Evolutionary conservation across 2,113 vertebrate species (phyloP).

Genomic region (Coreoperca whiteheadi): DNA sequence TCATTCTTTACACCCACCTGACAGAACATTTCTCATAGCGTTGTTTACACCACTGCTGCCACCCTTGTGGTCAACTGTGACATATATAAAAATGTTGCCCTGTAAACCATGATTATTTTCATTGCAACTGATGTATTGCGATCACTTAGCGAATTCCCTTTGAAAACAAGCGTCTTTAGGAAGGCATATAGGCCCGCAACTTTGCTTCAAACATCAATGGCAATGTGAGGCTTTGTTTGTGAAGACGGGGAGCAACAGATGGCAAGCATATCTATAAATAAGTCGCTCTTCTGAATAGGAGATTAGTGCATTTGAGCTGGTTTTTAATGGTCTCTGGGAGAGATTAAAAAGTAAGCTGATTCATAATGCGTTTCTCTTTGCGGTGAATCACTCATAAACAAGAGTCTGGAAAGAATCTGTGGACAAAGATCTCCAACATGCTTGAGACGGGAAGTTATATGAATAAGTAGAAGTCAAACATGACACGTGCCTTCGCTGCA

Average conservation of each 20-base stretch:
- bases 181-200: constrained; percentile 22
- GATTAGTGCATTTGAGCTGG: constrained; percentile 84
- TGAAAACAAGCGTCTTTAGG: constrained; percentile 2
- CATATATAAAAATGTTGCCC: constrained; percentile 47
- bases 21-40: constrained; percentile 64
- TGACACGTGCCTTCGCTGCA: background rate
- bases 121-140: constrained; percentile 49
- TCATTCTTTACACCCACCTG: constrained; percentile 53
- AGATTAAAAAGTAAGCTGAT: constrained; percentile 85
- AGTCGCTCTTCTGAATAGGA: constrained; percentile 78
- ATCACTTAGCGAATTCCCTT: constrained; percentile 43
- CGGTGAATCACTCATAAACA: constrained; percentile 70
- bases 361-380: constrained; percentile 77
- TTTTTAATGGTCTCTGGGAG: constrained; percentile 81
- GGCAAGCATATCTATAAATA: constrained; percentile 86
- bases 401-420: constrained; percentile 49
- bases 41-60: constrained; percentile 45
- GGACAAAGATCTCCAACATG: constrained; percentile 8
- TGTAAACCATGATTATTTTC: constrained; percentile 60
- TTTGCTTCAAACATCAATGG: constrained; percentile 51
- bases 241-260: constrained; percentile 80
- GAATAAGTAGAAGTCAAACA: constrained; percentile 9
- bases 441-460: constrained; percentile 30
- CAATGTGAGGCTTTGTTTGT: constrained; percentile 59
- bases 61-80: constrained; percentile 52